Percentiles rank a stretch among this genome's conserved stretches.
Conservation (phyloP, 2,888 invertebrate genomes). For the Zaprionus obscuricornis region DNA sequence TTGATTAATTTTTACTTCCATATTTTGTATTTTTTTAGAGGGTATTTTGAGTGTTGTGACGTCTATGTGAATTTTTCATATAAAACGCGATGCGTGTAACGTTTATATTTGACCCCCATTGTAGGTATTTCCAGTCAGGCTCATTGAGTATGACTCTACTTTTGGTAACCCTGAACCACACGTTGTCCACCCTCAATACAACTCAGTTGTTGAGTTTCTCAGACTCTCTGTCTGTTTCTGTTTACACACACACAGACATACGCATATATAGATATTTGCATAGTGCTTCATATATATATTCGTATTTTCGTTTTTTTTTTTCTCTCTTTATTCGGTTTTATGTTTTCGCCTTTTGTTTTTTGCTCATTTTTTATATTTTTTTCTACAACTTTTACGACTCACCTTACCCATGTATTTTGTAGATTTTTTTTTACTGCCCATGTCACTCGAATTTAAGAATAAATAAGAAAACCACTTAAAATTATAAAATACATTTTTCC, state of each 20-base stretch:
- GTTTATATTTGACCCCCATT: slow-evolving; percentile 13
- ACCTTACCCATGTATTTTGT: slow-evolving; percentile 2
- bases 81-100: slow-evolving; percentile 10
- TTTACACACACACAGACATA: not conserved
- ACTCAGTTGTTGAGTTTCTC: not conserved
- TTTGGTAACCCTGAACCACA: too few relatives aligned
- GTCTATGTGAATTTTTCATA: not conserved
- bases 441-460: too few relatives aligned
- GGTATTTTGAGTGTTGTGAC: slow-evolving; percentile 3
- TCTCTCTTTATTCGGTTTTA: too few relatives aligned
- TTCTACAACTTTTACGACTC: slow-evolving; percentile 24
- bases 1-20: too few relatives aligned
- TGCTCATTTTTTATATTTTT: slow-evolving; percentile 12
- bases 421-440: too few relatives aligned
- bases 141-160: not conserved
- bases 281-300: slow-evolving; percentile 21
- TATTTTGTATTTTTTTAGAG: too few relatives aligned
- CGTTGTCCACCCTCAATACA: too few relatives aligned
- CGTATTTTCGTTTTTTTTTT: slow-evolving; percentile 6
- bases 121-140: not conserved
- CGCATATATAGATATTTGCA: too few relatives aligned
- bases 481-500: too few relatives aligned
- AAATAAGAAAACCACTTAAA: too few relatives aligned
- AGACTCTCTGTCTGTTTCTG: not conserved
- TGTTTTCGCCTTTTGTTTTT: slow-evolving; percentile 11